Evolutionary conservation across 2,797 vertebrate genomes (phyloP).

Genomic region (Pyrocephalus nanus): DNA sequence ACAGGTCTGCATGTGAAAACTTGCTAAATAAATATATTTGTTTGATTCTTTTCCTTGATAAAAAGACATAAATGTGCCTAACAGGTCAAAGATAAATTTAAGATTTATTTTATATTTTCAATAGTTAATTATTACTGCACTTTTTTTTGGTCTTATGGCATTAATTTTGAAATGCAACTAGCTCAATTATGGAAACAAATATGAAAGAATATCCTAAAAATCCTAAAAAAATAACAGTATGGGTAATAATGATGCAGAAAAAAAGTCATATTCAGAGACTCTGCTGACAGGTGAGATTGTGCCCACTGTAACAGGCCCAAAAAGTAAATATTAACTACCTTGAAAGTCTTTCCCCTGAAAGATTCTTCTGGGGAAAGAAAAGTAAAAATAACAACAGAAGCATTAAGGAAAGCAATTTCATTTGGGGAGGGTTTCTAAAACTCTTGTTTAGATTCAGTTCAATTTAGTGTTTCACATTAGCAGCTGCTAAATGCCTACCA

Average conservation of each 20-base stretch:
- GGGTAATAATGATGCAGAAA: not conserved
- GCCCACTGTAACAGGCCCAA: not conserved
- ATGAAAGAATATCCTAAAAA: not conserved
- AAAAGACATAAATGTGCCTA: not conserved
- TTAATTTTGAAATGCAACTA: not conserved
- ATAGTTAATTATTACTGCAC: not conserved
- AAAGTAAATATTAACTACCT: not conserved
- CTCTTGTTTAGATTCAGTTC: constrained; percentile 45
- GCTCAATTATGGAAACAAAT: not conserved
- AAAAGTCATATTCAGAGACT: not conserved
- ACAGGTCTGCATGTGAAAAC: not conserved
- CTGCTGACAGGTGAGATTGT: not conserved
- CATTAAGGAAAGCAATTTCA: constrained; percentile 21
- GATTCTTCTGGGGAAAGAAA: not conserved
- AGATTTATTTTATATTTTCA: not conserved
- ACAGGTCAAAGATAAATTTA: not conserved
- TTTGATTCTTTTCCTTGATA: not conserved
- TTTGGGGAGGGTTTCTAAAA: constrained; percentile 4
- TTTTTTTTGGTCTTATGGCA: not conserved
- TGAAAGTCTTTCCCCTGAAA: not conserved
- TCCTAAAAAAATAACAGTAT: not conserved
- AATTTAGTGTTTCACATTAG: constrained; percentile 45
- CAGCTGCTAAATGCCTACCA: constrained; percentile 40
- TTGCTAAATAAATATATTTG: not conserved
- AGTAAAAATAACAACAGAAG: not conserved